Conservation (phyloP, 2,797 vertebrate species). For the Pseudopleuronectes americanus region DNA sequence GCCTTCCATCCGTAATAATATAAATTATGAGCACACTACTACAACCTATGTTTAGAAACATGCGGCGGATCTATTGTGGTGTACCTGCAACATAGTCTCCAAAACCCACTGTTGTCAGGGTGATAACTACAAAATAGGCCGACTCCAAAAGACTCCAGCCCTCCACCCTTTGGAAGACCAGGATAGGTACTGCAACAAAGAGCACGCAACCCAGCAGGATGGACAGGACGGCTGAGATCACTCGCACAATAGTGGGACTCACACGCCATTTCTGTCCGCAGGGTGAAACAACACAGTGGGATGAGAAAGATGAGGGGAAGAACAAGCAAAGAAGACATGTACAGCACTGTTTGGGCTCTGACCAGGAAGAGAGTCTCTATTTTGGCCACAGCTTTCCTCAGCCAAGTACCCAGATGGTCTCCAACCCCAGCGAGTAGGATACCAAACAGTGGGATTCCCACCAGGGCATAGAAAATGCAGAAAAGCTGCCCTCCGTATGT, state of each 20-base stretch:
- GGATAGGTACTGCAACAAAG: slow-evolving; percentile 88
- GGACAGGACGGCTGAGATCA: slow-evolving; percentile 90
- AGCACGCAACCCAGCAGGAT: slow-evolving; percentile 89
- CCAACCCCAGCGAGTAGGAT: slow-evolving; percentile 91
- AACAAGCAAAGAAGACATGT: not conserved
- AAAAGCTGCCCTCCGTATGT: slow-evolving; percentile 90
- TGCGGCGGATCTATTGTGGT: not conserved
- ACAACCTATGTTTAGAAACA: not conserved
- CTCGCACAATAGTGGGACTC: slow-evolving; percentile 87
- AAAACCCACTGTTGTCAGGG: slow-evolving; percentile 93
- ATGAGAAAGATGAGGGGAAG: slow-evolving; percentile 2
- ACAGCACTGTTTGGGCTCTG: slow-evolving; percentile 57
- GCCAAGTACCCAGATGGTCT: slow-evolving; percentile 89
- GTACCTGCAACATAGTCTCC: slow-evolving; percentile 95
- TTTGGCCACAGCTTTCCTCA: slow-evolving; percentile 87
- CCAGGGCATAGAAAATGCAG: slow-evolving; percentile 91
- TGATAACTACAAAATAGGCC: slow-evolving; percentile 92
- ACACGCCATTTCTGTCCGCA: slow-evolving; percentile 89
- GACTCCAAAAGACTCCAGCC: slow-evolving; percentile 88
- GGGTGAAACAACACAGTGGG: slow-evolving; percentile 11
- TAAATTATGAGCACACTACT: not conserved
- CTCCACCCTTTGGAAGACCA: slow-evolving; percentile 89
- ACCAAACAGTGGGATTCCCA: slow-evolving; percentile 93
- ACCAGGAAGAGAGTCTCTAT: slow-evolving; percentile 92
- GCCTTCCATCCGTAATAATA: not conserved